phyloP scores from a whole-genome alignment of 2,113 vertebrate genomes.

The Nothoprocta pentlandii region DNA sequence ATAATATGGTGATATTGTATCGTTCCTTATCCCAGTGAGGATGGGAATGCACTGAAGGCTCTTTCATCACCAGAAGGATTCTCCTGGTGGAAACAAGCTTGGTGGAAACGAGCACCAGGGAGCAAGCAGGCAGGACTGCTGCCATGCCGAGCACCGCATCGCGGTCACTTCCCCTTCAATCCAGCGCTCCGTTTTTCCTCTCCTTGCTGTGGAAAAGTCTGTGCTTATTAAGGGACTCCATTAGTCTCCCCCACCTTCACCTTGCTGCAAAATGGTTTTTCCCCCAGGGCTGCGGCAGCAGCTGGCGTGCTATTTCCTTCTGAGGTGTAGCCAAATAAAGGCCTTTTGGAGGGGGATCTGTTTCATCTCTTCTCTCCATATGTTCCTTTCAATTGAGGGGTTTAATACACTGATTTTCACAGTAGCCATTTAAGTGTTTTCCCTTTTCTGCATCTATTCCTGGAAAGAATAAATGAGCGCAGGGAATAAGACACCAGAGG shows the following conservation, averaged over 20 bases:
- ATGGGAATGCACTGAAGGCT: neutral
- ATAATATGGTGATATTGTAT: rapidly evolving
- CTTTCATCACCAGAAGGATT: neutral
- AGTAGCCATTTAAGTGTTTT: constrained; percentile 38
- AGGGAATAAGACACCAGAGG: neutral
- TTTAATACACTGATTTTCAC: constrained; percentile 57
- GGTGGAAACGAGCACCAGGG: too few species aligned
- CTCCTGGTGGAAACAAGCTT: too few species aligned
- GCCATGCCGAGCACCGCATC: rapidly evolving
- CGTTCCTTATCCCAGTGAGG: neutral
- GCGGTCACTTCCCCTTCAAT: constrained; percentile 3
- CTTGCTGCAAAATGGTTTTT: constrained; percentile 6
- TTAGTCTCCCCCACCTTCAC: neutral
- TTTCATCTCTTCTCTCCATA: constrained; percentile 57
- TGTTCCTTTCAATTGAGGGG: constrained; percentile 41
- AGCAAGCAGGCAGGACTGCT: too few species aligned
- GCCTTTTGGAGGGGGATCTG: constrained; percentile 40
- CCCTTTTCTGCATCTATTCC: neutral
- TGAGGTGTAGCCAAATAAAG: constrained; percentile 59
- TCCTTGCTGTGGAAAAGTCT: neutral
- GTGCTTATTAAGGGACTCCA: constrained; percentile 27
- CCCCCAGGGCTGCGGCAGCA: constrained; percentile 42
- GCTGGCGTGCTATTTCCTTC: constrained; percentile 60
- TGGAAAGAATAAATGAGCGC: constrained; percentile 34
- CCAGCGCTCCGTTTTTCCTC: neutral